Percentiles rank a stretch among this genome's conserved stretches.
Conservation (phyloP, 2,888 invertebrate genomes). For the Pandemis heparana region DNA sequence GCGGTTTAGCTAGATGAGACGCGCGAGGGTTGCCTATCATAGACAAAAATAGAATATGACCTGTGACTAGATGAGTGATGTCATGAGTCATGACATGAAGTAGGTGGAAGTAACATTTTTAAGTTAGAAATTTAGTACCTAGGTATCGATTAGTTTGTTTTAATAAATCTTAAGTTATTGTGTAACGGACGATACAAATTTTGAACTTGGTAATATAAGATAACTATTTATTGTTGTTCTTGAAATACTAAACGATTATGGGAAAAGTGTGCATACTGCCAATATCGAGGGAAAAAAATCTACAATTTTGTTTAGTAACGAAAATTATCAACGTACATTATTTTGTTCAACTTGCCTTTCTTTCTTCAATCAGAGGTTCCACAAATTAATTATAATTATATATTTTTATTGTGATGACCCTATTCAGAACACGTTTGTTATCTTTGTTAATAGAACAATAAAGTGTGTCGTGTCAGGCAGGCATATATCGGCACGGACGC, state of each 20-base stretch:
- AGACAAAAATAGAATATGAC: slow-evolving; percentile 20
- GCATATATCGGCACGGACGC: slow-evolving; percentile 66
- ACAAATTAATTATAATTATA: neutral
- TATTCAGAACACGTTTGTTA: slow-evolving; percentile 61
- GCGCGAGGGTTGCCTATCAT: slow-evolving; percentile 36
- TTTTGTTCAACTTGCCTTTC: no score
- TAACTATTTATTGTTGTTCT: no score
- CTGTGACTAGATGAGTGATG: neutral
- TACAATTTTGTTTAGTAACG: neutral
- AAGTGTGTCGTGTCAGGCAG: slow-evolving; percentile 72
- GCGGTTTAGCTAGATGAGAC: slow-evolving; percentile 45
- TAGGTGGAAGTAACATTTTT: neutral
- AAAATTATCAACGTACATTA: neutral
- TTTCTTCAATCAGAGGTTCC: no score
- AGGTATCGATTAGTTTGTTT: neutral
- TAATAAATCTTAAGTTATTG: neutral
- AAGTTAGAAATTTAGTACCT: no score
- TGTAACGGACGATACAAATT: no score
- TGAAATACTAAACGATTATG: no score
- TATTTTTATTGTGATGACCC: slow-evolving; percentile 61
- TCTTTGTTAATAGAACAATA: slow-evolving; percentile 77
- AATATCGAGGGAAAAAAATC: no score
- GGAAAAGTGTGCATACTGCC: no score
- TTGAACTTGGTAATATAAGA: no score
- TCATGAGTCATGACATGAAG: neutral